phyloP scores from a whole-genome alignment of 2,888 invertebrate genomes.

The Stratiomys singularior region DNA sequence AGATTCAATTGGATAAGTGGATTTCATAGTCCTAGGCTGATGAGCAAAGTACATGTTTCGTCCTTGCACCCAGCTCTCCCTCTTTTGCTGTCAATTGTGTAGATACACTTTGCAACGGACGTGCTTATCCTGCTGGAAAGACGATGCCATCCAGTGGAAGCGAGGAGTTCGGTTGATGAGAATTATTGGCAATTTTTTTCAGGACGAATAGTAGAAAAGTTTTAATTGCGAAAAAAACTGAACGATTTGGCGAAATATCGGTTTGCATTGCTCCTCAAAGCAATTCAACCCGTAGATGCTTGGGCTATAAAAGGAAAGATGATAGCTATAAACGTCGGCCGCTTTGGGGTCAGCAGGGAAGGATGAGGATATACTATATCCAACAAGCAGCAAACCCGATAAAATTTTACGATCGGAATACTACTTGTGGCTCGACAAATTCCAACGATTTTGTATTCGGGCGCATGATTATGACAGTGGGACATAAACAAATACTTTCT shows the following conservation, averaged over 20 bases:
- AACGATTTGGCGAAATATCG: conserved; percentile 39
- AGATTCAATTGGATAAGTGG: conserved; percentile 44
- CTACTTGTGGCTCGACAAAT: conserved; percentile 20
- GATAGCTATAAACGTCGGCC: background rate
- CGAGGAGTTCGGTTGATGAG: background rate
- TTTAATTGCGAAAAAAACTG: conserved; percentile 44
- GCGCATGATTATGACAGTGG: conserved; percentile 28
- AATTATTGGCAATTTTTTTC: background rate
- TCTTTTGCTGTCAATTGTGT: background rate
- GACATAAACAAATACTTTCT: conserved; percentile 30
- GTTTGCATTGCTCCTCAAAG: conserved; percentile 16
- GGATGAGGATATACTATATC: background rate
- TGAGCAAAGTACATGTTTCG: conserved; percentile 29
- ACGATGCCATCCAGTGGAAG: background rate
- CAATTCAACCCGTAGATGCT: background rate
- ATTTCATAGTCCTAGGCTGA: conserved; percentile 40
- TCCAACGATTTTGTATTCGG: background rate
- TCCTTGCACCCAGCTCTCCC: background rate
- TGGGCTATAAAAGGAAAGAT: background rate
- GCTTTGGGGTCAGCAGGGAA: background rate
- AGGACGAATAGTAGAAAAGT: conserved; percentile 36
- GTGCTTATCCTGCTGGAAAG: background rate
- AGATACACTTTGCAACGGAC: background rate
- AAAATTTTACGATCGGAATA: conserved; percentile 28
- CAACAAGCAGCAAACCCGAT: conserved; percentile 22